Conservation (phyloP, 2,797 vertebrate genomes). For the Bovichtus variegatus region DNA sequence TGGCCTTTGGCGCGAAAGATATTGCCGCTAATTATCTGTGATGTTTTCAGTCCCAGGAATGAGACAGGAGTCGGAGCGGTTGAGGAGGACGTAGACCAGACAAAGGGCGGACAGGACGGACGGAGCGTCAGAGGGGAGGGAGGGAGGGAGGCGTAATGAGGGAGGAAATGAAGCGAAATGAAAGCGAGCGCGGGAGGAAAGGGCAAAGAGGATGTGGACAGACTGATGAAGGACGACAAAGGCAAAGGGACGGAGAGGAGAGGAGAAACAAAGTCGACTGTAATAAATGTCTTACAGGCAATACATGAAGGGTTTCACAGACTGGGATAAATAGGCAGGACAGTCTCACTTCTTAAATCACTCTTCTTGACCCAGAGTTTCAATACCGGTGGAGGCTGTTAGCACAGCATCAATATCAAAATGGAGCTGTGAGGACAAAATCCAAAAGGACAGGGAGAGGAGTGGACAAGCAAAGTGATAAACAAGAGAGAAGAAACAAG, state of each 20-base stretch:
- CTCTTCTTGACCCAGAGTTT: neutral
- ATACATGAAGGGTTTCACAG: constrained; percentile 1
- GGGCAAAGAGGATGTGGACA: constrained; percentile 43
- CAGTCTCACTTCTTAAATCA: constrained; percentile 3
- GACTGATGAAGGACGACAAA: constrained; percentile 40
- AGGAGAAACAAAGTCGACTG: neutral
- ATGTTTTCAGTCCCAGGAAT: constrained; percentile 61
- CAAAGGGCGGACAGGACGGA: constrained; percentile 42
- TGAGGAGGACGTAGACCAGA: constrained; percentile 52
- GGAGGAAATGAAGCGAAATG: constrained; percentile 53
- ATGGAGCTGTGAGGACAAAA: neutral
- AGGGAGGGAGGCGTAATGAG: constrained; percentile 39
- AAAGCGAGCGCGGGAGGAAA: constrained; percentile 25
- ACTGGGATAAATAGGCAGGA: neutral
- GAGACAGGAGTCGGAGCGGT: constrained; percentile 36
- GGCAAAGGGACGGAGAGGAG: constrained; percentile 11
- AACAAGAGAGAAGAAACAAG: neutral
- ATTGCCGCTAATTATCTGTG: constrained; percentile 64
- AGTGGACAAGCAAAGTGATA: neutral
- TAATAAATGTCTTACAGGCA: constrained; percentile 30
- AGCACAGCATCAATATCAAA: neutral
- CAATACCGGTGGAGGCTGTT: neutral
- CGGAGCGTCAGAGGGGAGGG: neutral
- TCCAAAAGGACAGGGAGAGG: neutral
- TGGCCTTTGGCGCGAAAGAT: constrained; percentile 61